Conservation (phyloP, 2,797 vertebrate genomes). For the Leucoraja ocellata region DNA sequence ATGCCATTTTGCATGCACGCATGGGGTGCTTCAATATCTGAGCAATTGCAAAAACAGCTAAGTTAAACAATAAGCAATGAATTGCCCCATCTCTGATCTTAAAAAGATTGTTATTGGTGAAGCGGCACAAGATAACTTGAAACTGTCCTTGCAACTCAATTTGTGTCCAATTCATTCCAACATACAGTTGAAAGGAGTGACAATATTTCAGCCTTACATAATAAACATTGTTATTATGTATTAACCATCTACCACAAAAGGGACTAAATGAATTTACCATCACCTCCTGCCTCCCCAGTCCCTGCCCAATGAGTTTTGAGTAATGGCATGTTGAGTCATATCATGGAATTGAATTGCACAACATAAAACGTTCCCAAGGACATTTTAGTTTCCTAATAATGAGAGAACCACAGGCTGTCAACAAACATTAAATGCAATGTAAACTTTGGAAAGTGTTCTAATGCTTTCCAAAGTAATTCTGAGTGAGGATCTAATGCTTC, state of each 20-base stretch:
- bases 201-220: background rate
- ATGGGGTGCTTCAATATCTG: background rate
- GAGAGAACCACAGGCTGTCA: background rate
- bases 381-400: background rate
- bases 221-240: background rate
- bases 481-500: background rate
- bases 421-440: background rate
- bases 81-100: background rate
- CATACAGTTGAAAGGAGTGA: background rate
- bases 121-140: background rate
- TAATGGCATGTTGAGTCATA: background rate
- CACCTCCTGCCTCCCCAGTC: no score
- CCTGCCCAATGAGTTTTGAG: background rate
- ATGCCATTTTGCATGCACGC: background rate
- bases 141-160: background rate
- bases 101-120: background rate
- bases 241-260: background rate
- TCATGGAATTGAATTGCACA: no score
- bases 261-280: background rate
- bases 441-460: background rate
- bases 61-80: background rate
- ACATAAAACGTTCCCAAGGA: background rate
- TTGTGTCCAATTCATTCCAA: background rate
- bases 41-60: background rate
- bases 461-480: background rate